These are phyloP conservation scores for Asarcornis scutulata DNA, from an alignment of 2,113 vertebrate genomes.

Conservation along the genomic window DNA sequence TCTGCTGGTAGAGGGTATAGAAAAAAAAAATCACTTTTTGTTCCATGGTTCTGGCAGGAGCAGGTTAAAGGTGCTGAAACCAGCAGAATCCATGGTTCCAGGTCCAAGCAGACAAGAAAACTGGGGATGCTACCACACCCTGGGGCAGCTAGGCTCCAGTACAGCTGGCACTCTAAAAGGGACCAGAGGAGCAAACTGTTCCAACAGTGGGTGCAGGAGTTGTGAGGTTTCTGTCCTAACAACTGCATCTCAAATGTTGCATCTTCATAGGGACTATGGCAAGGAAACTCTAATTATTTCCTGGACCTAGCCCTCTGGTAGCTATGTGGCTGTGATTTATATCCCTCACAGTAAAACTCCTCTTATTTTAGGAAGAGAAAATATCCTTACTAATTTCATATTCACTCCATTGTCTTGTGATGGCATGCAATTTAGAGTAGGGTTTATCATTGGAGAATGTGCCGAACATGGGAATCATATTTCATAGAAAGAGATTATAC, in stretches of 20 bases:
- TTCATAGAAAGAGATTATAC: background rate
- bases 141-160: background rate
- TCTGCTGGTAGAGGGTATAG: background rate
- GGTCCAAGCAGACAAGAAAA: background rate
- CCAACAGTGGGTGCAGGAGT: background rate
- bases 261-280: background rate
- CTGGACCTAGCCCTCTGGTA: background rate
- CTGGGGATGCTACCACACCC: background rate
- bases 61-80: background rate
- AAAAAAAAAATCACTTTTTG: background rate
- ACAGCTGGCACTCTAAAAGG: background rate
- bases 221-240: background rate
- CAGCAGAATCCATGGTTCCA: background rate
- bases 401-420: background rate
- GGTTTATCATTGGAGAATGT: background rate
- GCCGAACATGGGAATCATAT: accelerated
- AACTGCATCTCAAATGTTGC: background rate
- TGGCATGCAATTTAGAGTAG: background rate
- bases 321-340: background rate
- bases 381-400: background rate
- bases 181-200: background rate
- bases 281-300: background rate
- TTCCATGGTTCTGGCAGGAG: background rate
- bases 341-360: background rate
- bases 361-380: background rate